Evolutionary conservation across 2,797 vertebrate species (phyloP), one percentile per base, ranked within the genome.

Genomic region (Acanthurus lineatus): DNA sequence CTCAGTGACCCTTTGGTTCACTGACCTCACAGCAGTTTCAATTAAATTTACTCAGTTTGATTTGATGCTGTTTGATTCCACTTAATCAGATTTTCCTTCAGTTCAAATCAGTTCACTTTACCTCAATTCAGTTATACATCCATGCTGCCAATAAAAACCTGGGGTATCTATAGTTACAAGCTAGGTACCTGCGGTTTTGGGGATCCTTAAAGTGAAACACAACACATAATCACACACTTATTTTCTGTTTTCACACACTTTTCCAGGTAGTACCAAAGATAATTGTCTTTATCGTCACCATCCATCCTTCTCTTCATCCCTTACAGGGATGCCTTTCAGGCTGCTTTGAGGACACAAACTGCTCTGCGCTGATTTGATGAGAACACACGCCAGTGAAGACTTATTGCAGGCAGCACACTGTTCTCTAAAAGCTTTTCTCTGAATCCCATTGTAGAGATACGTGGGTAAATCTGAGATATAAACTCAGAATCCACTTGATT

Each of bases 401-500:
- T 54, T 35, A 56, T 35, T 57, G 56, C 47, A 53, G 65, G 9
- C 42, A 63, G 35, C 2, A 6, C 19, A 5, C 45, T 40, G 54
- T 40, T 82, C 80, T 60, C 60, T 72, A 57, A 80, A 83, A 70
- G 45, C 63, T 86, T 69, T 74, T 40, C 63, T 48, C 67, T 51
- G 32, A 61, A 63, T 73, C 64, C 53, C 45, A 73, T 45, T 78
- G 59, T 64, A 49, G 16, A 77, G 63, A 83, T 47, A 82, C 11
- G 28, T 67, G 74, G 52, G 60, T 74, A 81, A 81, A 83, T 79
- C 64, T 76, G 74, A 77, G 56, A 81, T 87, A 86, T 64, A 45
- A 70, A 81, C 51, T 73, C 68, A 79, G 73, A 88, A 79, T 60
- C 68, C 67, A 79, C 61, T 83, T 86, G 68, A 89, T 91, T 87